Evolutionary conservation across 2,113 vertebrate genomes (phyloP), one percentile per base, ranked within the genome.

Genomic region (Camelus bactrianus): DNA sequence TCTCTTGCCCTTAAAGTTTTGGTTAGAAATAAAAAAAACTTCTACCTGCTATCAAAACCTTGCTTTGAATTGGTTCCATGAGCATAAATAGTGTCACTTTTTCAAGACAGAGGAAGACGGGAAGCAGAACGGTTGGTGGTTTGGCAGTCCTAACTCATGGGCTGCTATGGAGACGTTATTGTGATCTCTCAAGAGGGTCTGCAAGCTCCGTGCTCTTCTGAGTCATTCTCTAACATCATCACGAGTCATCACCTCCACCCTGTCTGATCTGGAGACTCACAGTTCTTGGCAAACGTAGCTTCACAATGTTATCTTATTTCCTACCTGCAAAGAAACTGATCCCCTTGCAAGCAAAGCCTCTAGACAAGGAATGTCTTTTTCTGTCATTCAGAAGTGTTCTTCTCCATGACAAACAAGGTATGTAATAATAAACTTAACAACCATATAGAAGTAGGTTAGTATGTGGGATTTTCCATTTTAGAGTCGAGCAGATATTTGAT

Each of bases 111-210:
- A 42, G 38, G 42, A 77, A 70, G 48, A 24, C 32, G 5, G 60
- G 58, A 67, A 54, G 24, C 14, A 69, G 84, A n/a, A n/a, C 35
- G 4, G 19, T 26, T 2, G 7, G 54, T 35, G 9, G 8, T 17
- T 60, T 32, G 11, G 76, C 0, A 5, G 16, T 22, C 35, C 46
- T 42, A 32, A 32, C 6, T 28, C 12, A 22, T 1, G 35, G 32
- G 30, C 0, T 17, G 9, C 20, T 6, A 0, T 3, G 26, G 35
- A 70, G n/a, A 32, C 8, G 8, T 35, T 38, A 26, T 22, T 38
- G 6, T 38, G 3, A 9, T 30, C 30, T 69, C 60, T 70, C 24
- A 14, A 1, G 8, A 52, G 20, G 20, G 15, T n/a, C 35, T 0
- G 4, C 35, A 4, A 46, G 58, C 4, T 46, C 32, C 12, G 2